phyloP scores from a whole-genome alignment of 37 sponge, comb jelly and placozoan genomes.

The Spongilla lacustris region DNA sequence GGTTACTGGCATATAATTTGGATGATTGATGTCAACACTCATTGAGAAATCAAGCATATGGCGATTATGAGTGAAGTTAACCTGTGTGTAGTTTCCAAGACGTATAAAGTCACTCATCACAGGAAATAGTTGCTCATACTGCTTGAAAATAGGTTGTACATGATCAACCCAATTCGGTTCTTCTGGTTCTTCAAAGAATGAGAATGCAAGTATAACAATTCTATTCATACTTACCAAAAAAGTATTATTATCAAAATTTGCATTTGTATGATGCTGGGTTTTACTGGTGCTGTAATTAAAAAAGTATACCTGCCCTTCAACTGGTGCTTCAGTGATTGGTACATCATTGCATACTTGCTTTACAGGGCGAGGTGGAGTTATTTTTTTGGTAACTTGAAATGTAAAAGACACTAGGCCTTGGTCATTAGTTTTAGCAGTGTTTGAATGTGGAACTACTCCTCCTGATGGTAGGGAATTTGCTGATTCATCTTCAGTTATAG shows the following conservation, averaged over 20 bases:
- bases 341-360: not conserved
- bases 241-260: too few relatives aligned
- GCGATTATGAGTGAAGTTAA: not conserved
- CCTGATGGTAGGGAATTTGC: not conserved
- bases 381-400: not conserved
- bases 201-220: not conserved
- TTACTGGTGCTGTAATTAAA: not conserved
- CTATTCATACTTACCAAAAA: not conserved
- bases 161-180: conserved; percentile 24
- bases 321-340: not conserved
- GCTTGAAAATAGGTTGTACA: conserved; percentile 55
- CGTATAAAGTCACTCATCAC: conserved; percentile 54
- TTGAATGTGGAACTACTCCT: not conserved
- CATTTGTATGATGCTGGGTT: too few relatives aligned
- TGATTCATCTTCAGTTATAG: too few relatives aligned
- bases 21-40: conserved; percentile 29
- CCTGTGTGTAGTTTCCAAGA: conserved; percentile 43
- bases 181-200: not conserved
- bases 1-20: conserved; percentile 75
- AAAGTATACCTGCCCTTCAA: not conserved
- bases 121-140: conserved; percentile 38
- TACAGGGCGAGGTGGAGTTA: not conserved
- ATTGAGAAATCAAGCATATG: conserved; percentile 20
- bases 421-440: not conserved
- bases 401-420: not conserved